A percentile compares a stretch with the other conserved stretches of the same genome.
These are phyloP conservation scores for Ceramica pisi DNA, from an alignment of 2,888 invertebrate genomes.

Conservation along the genomic window DNA sequence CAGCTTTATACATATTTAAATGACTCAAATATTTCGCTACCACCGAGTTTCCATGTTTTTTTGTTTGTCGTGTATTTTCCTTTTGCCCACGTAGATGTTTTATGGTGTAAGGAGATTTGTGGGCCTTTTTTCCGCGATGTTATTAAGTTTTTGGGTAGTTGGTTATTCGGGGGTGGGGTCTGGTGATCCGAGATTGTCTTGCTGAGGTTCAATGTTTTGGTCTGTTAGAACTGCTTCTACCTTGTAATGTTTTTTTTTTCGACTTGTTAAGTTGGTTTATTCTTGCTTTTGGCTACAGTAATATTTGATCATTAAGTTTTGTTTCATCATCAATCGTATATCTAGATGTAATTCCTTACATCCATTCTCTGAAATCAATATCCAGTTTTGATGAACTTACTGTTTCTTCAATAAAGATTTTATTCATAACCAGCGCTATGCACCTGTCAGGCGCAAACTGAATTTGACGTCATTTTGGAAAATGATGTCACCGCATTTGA, in stretches of 20 bases:
- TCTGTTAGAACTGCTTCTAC: background rate
- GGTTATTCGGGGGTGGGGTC: background rate
- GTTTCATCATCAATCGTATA: too few species aligned
- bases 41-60: constrained; percentile 56
- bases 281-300: too few species aligned
- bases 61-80: constrained; percentile 59
- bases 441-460: background rate
- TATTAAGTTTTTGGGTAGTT: constrained; percentile 55
- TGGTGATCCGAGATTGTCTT: background rate
- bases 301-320: too few species aligned
- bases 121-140: constrained; percentile 52
- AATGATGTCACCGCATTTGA: background rate
- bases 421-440: background rate
- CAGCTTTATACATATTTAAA: constrained; percentile 78
- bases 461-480: background rate
- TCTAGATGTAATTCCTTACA: too few species aligned
- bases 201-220: background rate
- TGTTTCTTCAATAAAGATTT: background rate
- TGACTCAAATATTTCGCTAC: constrained; percentile 72
- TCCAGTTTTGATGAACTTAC: background rate
- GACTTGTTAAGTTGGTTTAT: too few species aligned
- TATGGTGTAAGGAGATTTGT: constrained; percentile 60
- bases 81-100: constrained; percentile 49
- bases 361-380: background rate
- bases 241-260: background rate